phyloP scores from a whole-genome alignment of 37 sponge, comb jelly and placozoan species.

The Aphrocallistes beatrix region DNA sequence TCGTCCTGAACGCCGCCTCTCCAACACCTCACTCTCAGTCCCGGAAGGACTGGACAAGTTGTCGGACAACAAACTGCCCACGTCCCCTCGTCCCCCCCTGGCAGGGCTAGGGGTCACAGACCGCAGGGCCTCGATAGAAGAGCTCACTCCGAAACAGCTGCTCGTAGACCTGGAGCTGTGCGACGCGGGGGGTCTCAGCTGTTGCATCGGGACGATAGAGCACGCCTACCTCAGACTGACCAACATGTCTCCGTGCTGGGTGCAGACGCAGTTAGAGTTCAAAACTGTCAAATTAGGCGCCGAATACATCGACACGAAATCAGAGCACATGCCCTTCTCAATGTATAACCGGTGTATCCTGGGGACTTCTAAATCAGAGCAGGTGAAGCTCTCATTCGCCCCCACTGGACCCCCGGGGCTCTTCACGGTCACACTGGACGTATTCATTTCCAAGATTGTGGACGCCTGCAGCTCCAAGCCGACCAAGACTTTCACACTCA shows the following conservation, averaged over 20 bases:
- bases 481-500: not conserved
- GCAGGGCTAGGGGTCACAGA: not conserved
- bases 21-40: not conserved
- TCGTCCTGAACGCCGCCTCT: not conserved
- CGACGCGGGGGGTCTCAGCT: not conserved
- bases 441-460: not conserved
- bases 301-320: not conserved
- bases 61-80: not conserved
- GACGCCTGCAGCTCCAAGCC: not conserved
- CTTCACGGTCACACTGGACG: not conserved
- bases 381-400: not conserved
- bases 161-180: not conserved
- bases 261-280: slow-evolving; percentile 12
- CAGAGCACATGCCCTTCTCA: not conserved
- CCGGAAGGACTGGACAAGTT: not conserved
- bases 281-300: not conserved
- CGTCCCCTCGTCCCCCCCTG: not conserved
- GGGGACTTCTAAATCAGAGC: not conserved
- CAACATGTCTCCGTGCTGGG: slow-evolving; percentile 5
- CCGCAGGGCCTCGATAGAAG: not conserved
- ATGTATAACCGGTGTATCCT: slow-evolving; percentile 6
- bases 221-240: not conserved
- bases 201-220: not conserved
- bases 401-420: not conserved
- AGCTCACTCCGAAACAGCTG: not conserved